Base-by-base conservation (phyloP, 2,888 invertebrate genomes). In the Cheilosia scutellata region DNA sequence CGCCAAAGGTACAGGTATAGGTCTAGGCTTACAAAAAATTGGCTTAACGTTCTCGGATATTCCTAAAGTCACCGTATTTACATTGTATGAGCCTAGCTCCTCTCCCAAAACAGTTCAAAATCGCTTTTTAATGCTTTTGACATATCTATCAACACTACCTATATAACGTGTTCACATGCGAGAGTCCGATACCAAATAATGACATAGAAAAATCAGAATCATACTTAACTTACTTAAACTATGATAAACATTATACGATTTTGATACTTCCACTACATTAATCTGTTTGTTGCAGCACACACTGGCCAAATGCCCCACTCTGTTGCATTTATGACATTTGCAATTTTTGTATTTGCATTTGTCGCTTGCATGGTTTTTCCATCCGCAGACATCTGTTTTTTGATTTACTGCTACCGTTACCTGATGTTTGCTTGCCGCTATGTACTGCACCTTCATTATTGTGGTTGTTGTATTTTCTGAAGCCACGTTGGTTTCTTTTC, bases 1-100 rank as follows among this genome's bases (percentile, higher is more conserved):
- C 2, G 77, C 74, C 4, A 87, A 40, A 0, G 77, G 77, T 6
- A 70, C 11, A n/a, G 70, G 77, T 6, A 70, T 6, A n/a, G 70
- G 77, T 25, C 77, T 11, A 0, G 55, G 62, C 31, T 71, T 70
- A 29, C 62, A 71, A 63, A 63, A 77, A 20, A 71, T 40, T 3
- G 77, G 63, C 11, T 71, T 76, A 29, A 20, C 20, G 53, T 33
- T 4, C 20, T 37, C n/a, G 66, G 40, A 9, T 20, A 20, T 20
- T 20, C 20, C 20, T 20, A 20, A 20, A 20, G 20, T 20, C 20
- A 20, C 20, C 20, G 20, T 20, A 20, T 20, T 20, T 20, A 20
- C 20, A 20, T 20, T 20, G 20, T 20, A 20, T 20, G 2, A 20
- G 20, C 20, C 20, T 20, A 20, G 20, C 20, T 20, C 20, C 20